phyloP scores from a whole-genome alignment of 2,888 invertebrate genomes.

The Platycheirus rosarum region DNA sequence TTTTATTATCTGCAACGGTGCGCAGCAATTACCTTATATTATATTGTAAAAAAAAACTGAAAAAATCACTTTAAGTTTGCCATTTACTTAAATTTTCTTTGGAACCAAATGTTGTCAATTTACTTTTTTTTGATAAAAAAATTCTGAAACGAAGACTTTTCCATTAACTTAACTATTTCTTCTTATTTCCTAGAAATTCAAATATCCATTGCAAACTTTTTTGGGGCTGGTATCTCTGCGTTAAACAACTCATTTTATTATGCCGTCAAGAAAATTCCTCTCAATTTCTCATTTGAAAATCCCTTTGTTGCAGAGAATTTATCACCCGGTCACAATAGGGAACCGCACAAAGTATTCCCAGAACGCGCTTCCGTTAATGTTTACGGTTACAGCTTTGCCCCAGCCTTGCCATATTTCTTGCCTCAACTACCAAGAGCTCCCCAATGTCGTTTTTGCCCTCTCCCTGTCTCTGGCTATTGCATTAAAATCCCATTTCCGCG shows the following conservation, averaged over 20 bases:
- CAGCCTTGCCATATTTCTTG: slow-evolving; percentile 14
- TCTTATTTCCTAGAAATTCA: too few relatives aligned
- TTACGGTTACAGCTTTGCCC: slow-evolving; percentile 11
- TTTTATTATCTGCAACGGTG: too few relatives aligned
- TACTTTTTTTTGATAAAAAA: too few relatives aligned
- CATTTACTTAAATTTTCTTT: too few relatives aligned
- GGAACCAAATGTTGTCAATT: too few relatives aligned
- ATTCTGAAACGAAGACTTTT: too few relatives aligned
- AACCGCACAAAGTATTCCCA: slow-evolving; percentile 42
- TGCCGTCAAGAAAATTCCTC: slow-evolving; percentile 26
- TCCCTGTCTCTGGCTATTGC: too few relatives aligned
- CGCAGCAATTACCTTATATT: too few relatives aligned
- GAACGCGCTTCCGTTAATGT: slow-evolving; percentile 6
- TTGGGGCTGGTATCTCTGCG: not conserved
- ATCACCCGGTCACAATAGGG: slow-evolving; percentile 44
- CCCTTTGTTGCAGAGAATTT: slow-evolving; percentile 54
- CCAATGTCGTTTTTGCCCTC: not conserved
- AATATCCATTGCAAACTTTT: too few relatives aligned
- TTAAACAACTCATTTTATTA: slow-evolving; percentile 20
- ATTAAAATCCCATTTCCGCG: slow-evolving; percentile 74
- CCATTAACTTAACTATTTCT: too few relatives aligned
- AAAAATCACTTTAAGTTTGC: too few relatives aligned
- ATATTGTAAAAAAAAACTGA: too few relatives aligned
- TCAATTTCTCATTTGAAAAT: slow-evolving; percentile 54
- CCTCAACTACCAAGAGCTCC: not conserved